Conservation (phyloP, 2,797 vertebrate species). For the Xiphorhynchus erythropygius region DNA sequence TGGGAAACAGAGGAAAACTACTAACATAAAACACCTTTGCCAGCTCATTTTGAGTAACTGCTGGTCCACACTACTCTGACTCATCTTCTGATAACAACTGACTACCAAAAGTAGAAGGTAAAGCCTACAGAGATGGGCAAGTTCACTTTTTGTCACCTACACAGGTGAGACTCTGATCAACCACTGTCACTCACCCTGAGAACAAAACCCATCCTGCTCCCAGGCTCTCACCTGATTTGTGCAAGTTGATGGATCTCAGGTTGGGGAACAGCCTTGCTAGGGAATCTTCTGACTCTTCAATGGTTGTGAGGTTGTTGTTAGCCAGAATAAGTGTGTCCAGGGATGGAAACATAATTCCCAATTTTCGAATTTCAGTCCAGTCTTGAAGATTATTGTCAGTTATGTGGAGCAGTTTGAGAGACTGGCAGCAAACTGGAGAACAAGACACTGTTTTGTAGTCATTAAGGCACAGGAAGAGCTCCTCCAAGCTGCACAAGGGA, state of each 20-base stretch:
- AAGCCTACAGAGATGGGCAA: neutral
- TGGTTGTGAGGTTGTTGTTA: slow-evolving; percentile 88
- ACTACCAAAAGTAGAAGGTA: neutral
- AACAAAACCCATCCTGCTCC: neutral
- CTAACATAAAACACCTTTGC: neutral
- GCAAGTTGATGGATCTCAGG: slow-evolving; percentile 92
- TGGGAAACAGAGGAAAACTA: neutral
- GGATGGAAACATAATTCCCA: slow-evolving; percentile 91
- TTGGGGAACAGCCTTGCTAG: slow-evolving; percentile 89
- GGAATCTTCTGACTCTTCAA: slow-evolving; percentile 85
- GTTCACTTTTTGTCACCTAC: neutral
- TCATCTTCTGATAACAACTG: neutral
- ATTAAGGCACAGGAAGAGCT: slow-evolving; percentile 98
- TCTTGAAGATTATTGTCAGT: slow-evolving; percentile 94
- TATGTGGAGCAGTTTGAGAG: slow-evolving; percentile 94
- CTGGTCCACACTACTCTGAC: neutral
- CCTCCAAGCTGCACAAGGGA: slow-evolving; percentile 86
- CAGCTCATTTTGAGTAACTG: neutral
- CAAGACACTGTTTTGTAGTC: slow-evolving; percentile 88
- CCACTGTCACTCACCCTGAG: neutral
- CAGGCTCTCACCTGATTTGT: slow-evolving; percentile 88
- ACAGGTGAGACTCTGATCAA: neutral
- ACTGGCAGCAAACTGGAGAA: slow-evolving; percentile 85
- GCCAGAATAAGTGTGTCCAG: slow-evolving; percentile 90
- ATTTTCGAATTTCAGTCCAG: slow-evolving; percentile 92